Evolutionary conservation across 2,797 vertebrate species (phyloP), one percentile per base, ranked within the genome.

Genomic region (Orientallactaga sibirica): DNA sequence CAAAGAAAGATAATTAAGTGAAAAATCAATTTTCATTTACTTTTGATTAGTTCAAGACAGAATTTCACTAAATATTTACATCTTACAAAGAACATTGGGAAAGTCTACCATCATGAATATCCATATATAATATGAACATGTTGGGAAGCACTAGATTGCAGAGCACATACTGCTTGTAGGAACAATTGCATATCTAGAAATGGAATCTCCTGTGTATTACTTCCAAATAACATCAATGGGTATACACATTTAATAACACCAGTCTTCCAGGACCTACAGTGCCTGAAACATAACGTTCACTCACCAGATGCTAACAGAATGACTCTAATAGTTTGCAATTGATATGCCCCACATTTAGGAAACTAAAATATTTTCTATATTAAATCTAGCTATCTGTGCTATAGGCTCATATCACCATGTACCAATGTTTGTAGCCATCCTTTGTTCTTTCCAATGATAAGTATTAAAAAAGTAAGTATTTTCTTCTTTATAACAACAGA

Each of bases 1-100:
- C 33, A 87, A 90, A 79, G 27, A 89, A 92, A 94, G 61, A 85
- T 93, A 93, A 93, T 95, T 92, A 92, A 85, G 84, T 87, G 64
- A 79, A 61, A 78, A 88, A 81, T 88, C 55, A 90, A 76, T 94
- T 81, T 91, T 22, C 22, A 78, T 79, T 93, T 92, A 77, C 62
- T 19, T 89, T 25, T 61, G 33, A 74, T 95, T 89, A 88, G 43
- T 82, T 78, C 94, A 86, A 62, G 29, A 61, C 52, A 67, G 4
- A 24, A 79, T 94, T 94, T 91, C 74, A 70, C 37, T 93, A 86
- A 88, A 83, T 89, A 61, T 93, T 86, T 92, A 68, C 20, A 79
- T 79, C 91, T 94, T 82, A 62, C 77, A 93, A 86, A 77, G 37
- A 84, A 87, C 29, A 37, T 9, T 62, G 12, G 48, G 48, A 75